Percentiles rank a stretch among this genome's conserved stretches.
Conservation (phyloP, 2,113 vertebrate species). For the Zosterops lateralis region DNA sequence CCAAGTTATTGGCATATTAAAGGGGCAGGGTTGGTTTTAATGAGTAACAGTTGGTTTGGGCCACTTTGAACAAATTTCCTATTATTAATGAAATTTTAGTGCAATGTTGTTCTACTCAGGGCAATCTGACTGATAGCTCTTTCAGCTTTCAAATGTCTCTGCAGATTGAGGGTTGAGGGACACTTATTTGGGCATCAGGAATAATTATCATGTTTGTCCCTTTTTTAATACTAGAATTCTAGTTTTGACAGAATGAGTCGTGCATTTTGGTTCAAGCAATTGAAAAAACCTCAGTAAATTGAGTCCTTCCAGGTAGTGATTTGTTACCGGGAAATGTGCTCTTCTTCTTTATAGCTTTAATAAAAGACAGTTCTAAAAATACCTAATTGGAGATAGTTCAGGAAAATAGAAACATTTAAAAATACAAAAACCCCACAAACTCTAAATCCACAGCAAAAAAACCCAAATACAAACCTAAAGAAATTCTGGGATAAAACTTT, state of each 20-base stretch:
- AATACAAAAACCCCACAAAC: not conserved
- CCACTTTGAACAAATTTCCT: not conserved
- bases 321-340: not conserved
- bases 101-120: not conserved
- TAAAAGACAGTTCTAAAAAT: not conserved
- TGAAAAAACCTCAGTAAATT: not conserved
- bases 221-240: not conserved
- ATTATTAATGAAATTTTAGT: not conserved
- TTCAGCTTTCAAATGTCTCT: not conserved
- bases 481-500: not conserved
- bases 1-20: not conserved
- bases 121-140: not conserved
- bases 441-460: not conserved
- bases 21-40: not conserved
- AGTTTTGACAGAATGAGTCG: not conserved
- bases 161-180: not conserved
- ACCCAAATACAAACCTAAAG: not conserved
- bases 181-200: not conserved
- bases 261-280: not conserved
- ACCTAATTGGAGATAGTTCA: not conserved
- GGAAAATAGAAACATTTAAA: not conserved
- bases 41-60: not conserved
- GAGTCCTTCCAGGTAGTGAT: not conserved
- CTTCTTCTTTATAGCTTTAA: not conserved
- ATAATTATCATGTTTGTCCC: not conserved